These are phyloP conservation scores for Bombyx huttoni DNA, from an alignment of 2,888 invertebrate species.

Conservation along the genomic window DNA sequence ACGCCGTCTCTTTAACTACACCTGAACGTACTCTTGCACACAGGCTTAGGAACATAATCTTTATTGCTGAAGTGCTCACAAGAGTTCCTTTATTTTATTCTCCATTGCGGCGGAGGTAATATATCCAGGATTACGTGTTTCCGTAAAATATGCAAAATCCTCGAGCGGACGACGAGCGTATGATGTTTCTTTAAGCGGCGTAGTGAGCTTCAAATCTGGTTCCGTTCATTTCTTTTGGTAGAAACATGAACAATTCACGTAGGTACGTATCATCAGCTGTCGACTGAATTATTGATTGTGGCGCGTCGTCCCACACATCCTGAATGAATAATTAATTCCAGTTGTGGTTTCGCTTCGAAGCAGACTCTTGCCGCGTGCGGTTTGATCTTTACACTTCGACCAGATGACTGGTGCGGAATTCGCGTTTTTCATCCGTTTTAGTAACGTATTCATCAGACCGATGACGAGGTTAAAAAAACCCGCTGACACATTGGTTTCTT, in stretches of 20 bases:
- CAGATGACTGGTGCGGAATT: slow-evolving; percentile 4
- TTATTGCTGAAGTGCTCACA: slow-evolving; percentile 38
- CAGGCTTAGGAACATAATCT: slow-evolving; percentile 51
- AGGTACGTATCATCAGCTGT: slow-evolving; percentile 16
- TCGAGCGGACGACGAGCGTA: slow-evolving; percentile 23
- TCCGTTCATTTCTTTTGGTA: slow-evolving; percentile 14
- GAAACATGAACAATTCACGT: slow-evolving; percentile 16
- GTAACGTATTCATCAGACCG: slow-evolving; percentile 29
- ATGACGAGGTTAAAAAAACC: slow-evolving; percentile 24
- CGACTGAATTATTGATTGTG: slow-evolving; percentile 26
- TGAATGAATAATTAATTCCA: slow-evolving; percentile 24
- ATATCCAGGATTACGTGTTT: slow-evolving; percentile 29
- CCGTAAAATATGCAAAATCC: slow-evolving; percentile 34
- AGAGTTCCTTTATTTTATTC: slow-evolving; percentile 43
- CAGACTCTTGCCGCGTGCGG: slow-evolving; percentile 9
- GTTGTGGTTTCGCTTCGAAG: slow-evolving; percentile 17
- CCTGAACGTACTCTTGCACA: slow-evolving; percentile 24
- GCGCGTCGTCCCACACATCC: slow-evolving; percentile 16
- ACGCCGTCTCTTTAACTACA: slow-evolving; percentile 17
- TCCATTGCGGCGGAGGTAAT: slow-evolving; percentile 26
- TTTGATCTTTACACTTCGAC: slow-evolving; percentile 14
- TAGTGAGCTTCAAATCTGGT: slow-evolving; percentile 17
- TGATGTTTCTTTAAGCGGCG: slow-evolving; percentile 21
- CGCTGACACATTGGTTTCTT: slow-evolving; percentile 26
- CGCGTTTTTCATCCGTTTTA: slow-evolving; percentile 12